Evolutionary conservation across 1,140 invertebrate species (phyloP), one percentile per base, ranked within the genome.

Genomic region (Venustaconcha ellipsiformis): DNA sequence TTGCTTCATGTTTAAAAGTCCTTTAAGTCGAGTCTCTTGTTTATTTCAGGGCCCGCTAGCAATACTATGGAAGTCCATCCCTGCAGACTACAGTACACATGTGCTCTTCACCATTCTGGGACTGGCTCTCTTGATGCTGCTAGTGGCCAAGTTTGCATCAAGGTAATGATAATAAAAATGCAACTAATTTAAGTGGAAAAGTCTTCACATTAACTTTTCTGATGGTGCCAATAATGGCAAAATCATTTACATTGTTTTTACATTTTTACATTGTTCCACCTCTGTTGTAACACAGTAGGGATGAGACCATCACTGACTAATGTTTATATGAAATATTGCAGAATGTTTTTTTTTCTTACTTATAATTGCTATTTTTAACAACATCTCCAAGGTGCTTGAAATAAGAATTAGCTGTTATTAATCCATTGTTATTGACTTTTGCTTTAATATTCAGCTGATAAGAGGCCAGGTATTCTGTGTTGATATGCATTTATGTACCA

Each of bases 141-240:
- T 90, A 5, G 67, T 92, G 13, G 89, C 89, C 18, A 89, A 89
- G 55, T 90, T 88, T 81, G 85, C 83, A n/a, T 89, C 88, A 20
- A 86, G 86, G 86, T 88, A 75, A 72, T 70, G 69, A 70, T 14
- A 58, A 48, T 48, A 6, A 48, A 48, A 23, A 23, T 56, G 15
- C 12, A 30, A 3, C n/a, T 48, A 48, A 48, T 48, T 48, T 48
- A 48, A 63, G 75, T 55, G 56, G 56, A n/a, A n/a, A 18, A 65
- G 26, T 37, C 18, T 4, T 70, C 2, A 6, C 17, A 57, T 56
- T 69, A 11, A 23, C 12, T 69, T 57, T 68, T 20, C 30, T 66
- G 15, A 20, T 30, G n/a, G 64, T 20, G 30, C 13, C 15, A n/a
- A 66, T 66, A 30, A 17, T 66, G 64, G n/a, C 30, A 17, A 6